A percentile compares a stretch with the other conserved stretches of the same genome.
phyloP scores from a whole-genome alignment of 2,113 vertebrate species.

The Muntiacus muntjak region DNA sequence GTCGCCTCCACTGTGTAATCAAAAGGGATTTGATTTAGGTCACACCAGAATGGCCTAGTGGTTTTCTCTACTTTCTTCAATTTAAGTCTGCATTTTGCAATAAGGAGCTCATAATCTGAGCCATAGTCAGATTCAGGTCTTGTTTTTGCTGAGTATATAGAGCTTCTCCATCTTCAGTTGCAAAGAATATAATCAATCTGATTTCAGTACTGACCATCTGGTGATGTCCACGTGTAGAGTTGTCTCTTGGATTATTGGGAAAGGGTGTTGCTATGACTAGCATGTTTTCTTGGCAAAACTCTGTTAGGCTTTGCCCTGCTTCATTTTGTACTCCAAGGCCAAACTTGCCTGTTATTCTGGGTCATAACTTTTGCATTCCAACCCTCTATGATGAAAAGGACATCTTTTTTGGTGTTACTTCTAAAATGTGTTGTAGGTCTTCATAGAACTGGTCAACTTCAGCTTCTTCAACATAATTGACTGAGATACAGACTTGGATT shows the following conservation, averaged over 20 bases:
- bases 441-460: neutral
- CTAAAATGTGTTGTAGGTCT: neutral
- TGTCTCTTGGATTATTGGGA: neutral
- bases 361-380: neutral
- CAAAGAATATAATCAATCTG: neutral
- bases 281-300: neutral
- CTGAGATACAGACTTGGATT: neutral
- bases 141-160: neutral
- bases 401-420: neutral
- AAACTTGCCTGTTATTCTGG: neutral
- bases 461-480: neutral
- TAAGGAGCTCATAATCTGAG: neutral
- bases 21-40: neutral
- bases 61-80: neutral
- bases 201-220: neutral
- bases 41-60: neutral
- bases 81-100: neutral
- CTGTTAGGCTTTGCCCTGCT: neutral
- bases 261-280: neutral
- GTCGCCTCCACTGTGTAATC: neutral
- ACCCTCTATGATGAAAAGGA: neutral
- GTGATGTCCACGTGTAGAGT: neutral
- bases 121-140: neutral
- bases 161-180: neutral
- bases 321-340: neutral